These are phyloP conservation scores for Tautogolabrus adspersus DNA, from an alignment of 2,113 vertebrate species.

Conservation along the genomic window DNA sequence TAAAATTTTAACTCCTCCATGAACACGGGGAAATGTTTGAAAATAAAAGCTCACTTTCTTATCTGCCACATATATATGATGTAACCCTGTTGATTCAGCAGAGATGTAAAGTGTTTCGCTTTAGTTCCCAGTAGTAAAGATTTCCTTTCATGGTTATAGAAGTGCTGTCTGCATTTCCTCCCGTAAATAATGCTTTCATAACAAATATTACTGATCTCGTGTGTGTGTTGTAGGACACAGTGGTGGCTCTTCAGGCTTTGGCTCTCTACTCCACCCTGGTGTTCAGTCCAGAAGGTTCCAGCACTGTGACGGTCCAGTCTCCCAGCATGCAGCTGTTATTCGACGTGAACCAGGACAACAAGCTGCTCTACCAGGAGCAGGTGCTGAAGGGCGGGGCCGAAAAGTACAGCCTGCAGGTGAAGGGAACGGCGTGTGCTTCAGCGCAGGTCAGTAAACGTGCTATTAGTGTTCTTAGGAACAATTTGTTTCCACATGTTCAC, in stretches of 20 bases:
- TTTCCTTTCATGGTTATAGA: no score
- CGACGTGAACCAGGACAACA: conserved; percentile 83
- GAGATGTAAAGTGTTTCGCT: conserved; percentile 2
- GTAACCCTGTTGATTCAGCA: no score
- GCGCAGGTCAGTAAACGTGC: conserved; percentile 78
- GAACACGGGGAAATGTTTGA: no score
- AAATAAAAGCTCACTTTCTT: no score
- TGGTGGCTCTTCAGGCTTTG: conserved; percentile 87
- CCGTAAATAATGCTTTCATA: no score
- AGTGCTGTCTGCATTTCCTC: background rate
- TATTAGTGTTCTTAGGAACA: no score
- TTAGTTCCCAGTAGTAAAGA: no score
- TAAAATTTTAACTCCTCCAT: no score
- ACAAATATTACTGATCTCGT: no score
- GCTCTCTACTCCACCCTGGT: conserved; percentile 82
- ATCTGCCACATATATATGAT: no score
- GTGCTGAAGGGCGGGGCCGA: conserved; percentile 73
- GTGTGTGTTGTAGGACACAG: conserved; percentile 83
- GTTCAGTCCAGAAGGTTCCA: conserved; percentile 54
- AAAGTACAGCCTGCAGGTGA: conserved; percentile 78
- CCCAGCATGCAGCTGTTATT: conserved; percentile 73
- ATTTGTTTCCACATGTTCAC: no score
- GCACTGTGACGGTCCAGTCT: conserved; percentile 73
- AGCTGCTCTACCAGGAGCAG: conserved; percentile 88
- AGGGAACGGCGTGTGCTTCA: conserved; percentile 80